Evolutionary conservation across 2,113 vertebrate species (phyloP).

Genomic region (Leiothrix lutea): DNA sequence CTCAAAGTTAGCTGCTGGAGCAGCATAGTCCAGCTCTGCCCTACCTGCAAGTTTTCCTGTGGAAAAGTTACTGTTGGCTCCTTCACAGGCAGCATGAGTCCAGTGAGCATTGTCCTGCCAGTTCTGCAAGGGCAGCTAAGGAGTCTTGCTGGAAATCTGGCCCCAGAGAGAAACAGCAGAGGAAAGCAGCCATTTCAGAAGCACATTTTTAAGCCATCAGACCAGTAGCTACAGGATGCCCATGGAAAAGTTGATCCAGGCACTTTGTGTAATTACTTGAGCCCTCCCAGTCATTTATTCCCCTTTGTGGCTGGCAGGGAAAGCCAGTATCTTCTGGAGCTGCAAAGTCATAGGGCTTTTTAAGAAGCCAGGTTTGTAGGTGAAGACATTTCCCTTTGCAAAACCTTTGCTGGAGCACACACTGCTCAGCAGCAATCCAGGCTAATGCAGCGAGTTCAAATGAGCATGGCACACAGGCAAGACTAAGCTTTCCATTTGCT

Average conservation of each 20-base stretch:
- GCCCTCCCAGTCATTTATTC: constrained; percentile 46
- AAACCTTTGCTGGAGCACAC: constrained; percentile 36
- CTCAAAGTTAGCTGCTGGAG: background rate
- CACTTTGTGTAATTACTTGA: constrained; percentile 45
- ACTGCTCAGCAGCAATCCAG: constrained; percentile 20
- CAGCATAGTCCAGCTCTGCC: background rate
- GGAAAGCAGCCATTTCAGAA: constrained; percentile 53
- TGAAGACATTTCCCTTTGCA: constrained; percentile 57
- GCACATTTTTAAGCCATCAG: constrained; percentile 54
- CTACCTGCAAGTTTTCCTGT: constrained; percentile 28
- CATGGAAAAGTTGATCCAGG: constrained; percentile 36
- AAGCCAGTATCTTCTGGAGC: constrained; percentile 33
- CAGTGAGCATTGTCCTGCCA: constrained; percentile 23
- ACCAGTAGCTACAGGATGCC: constrained; percentile 52
- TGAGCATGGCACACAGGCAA: constrained; percentile 1
- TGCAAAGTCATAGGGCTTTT: constrained; percentile 30
- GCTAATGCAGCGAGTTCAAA: constrained; percentile 41
- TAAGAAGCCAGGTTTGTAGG: constrained; percentile 59
- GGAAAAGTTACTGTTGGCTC: constrained; percentile 47
- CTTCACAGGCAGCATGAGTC: background rate
- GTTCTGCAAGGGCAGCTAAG: constrained; percentile 51
- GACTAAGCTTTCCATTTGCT: constrained; percentile 46
- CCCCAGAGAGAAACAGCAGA: constrained; percentile 43
- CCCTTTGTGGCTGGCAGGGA: constrained; percentile 40
- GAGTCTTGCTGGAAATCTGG: constrained; percentile 54